Percentiles rank a stretch among this genome's conserved stretches.
phyloP scores from a whole-genome alignment of 2,888 invertebrate genomes.

The Suillia variegata region DNA sequence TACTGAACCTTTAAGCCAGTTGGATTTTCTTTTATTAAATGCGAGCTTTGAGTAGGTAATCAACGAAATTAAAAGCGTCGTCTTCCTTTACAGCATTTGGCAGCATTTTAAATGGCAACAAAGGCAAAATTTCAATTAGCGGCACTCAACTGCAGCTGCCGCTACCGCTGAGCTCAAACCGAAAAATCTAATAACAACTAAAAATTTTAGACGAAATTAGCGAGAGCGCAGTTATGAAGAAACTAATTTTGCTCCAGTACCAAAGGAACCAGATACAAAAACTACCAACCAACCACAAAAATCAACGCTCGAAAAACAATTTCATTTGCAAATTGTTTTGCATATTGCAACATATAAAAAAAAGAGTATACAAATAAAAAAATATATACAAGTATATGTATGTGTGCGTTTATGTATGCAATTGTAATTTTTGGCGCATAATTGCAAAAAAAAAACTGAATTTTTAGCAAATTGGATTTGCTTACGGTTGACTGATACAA shows the following conservation, averaged over 20 bases:
- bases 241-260: conserved; percentile 20
- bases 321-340: conserved; percentile 6
- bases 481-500: not conserved
- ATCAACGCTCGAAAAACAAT: not conserved
- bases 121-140: conserved; percentile 52
- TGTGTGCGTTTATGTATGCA: not conserved
- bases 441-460: conserved; percentile 11
- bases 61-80: no score
- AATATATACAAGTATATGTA: no score
- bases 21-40: no score
- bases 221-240: conserved; percentile 23
- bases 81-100: no score
- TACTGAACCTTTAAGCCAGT: no score
- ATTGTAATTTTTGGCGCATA: conserved; percentile 27
- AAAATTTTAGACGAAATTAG: conserved; percentile 22
- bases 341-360: not conserved
- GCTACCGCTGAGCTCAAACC: no score
- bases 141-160: conserved; percentile 46
- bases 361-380: not conserved
- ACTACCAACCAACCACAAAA: no score
- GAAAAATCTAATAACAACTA: conserved; percentile 17
- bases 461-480: conserved; percentile 1
- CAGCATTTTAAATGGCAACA: not conserved
- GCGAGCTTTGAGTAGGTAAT: no score
- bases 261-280: conserved; percentile 17